phyloP scores from a whole-genome alignment of 2,888 invertebrate genomes.

The Zaprionus bogoriensis region DNA sequence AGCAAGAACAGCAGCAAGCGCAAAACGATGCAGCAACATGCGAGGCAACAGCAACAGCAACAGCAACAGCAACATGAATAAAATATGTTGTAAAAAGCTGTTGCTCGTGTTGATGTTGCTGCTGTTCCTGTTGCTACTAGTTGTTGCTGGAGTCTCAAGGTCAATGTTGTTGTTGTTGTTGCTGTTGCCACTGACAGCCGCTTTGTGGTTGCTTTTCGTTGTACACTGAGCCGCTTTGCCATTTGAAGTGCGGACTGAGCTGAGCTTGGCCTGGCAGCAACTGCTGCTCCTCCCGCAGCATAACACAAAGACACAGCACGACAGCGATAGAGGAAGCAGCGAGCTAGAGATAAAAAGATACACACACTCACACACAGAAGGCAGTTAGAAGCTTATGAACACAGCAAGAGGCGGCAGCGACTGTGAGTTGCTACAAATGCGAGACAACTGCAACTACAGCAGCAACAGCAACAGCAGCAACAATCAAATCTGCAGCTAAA shows the following conservation, averaged over 20 bases:
- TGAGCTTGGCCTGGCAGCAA: constrained; percentile 23
- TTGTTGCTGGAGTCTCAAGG: constrained; percentile 6
- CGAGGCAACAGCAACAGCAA: background rate
- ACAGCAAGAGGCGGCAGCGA: too few relatives aligned
- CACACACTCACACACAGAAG: constrained; percentile 39
- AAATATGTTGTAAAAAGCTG: constrained; percentile 18
- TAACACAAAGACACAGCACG: background rate
- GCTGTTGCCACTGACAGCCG: constrained; percentile 7
- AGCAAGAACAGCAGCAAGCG: constrained; percentile 2
- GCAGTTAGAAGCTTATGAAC: constrained; percentile 63
- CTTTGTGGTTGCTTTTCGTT: constrained; percentile 38
- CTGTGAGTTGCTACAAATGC: constrained; percentile 43
- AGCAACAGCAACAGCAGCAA: constrained; percentile 25
- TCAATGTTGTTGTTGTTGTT: constrained; percentile 3
- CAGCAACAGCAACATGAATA: constrained; percentile 7
- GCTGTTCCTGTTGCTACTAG: background rate
- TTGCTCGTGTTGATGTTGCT: constrained; percentile 27
- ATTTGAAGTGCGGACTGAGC: constrained; percentile 40
- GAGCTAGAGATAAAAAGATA: constrained; percentile 8
- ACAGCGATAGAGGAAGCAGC: background rate
- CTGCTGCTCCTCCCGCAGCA: background rate
- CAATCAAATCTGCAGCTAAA: constrained; percentile 37
- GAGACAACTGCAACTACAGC: background rate
- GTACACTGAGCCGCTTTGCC: constrained; percentile 41
- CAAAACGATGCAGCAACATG: constrained; percentile 3